Evolutionary conservation across 2,113 vertebrate species (phyloP).

Genomic region (Rattus norvegicus): GRCr8 NC_086026.1:72160501-72161000

Average conservation of each 20-base stretch:
- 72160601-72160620: slow-evolving; percentile 67
- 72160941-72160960: slow-evolving; percentile 99
- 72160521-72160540: slow-evolving; percentile 47
- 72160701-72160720: slow-evolving; percentile 75
- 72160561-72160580: slow-evolving; percentile 66
- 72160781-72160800: slow-evolving; percentile 96
- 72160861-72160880: slow-evolving; percentile 98
- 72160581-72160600: slow-evolving; percentile 39
- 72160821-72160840: slow-evolving; percentile 98
- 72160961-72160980: slow-evolving; percentile 98
- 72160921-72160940: slow-evolving; percentile 97
- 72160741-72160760: slow-evolving; percentile 84
- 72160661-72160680: slow-evolving; percentile 67
- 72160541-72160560: slow-evolving; percentile 47
- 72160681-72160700: slow-evolving; percentile 61
- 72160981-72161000: slow-evolving; percentile 97
- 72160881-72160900: slow-evolving; percentile 99
- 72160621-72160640: slow-evolving; percentile 57
- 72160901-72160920: slow-evolving; percentile 97
- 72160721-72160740: slow-evolving; percentile 77
- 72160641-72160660: slow-evolving; percentile 58
- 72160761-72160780: slow-evolving; percentile 68
- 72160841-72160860: slow-evolving; percentile 94
- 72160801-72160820: slow-evolving; percentile 97
- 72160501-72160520: slow-evolving; percentile 40